These are phyloP conservation scores for Sminthurinus aureus DNA, from an alignment of 2,888 invertebrate species.

Conservation along the genomic window DNA sequence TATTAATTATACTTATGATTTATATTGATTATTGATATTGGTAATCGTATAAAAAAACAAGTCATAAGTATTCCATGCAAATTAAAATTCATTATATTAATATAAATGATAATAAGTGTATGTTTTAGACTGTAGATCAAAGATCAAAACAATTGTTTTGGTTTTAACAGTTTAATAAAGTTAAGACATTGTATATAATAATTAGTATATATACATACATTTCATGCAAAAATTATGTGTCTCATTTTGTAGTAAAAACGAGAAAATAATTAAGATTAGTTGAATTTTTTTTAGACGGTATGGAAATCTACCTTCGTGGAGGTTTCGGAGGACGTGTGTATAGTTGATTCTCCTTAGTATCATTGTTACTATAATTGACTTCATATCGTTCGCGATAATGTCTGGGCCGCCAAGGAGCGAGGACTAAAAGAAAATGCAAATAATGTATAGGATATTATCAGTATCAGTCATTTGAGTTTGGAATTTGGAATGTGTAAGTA, in stretches of 20 bases:
- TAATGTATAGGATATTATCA: too few species aligned
- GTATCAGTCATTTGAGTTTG: too few species aligned
- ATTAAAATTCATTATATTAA: background rate
- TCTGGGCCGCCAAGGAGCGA: conserved; percentile 53
- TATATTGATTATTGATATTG: too few species aligned
- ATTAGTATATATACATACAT: background rate
- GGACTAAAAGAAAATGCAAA: conserved; percentile 20
- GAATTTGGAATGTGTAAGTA: too few species aligned
- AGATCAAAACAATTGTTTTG: background rate
- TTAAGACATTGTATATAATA: conserved; percentile 11
- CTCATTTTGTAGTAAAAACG: background rate
- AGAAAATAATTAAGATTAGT: background rate
- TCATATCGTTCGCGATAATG: conserved; percentile 50
- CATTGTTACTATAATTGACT: conserved; percentile 45
- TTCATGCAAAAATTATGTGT: background rate
- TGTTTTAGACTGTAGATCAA: background rate
- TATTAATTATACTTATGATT: too few species aligned
- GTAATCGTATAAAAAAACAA: background rate
- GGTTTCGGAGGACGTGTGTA: conserved; percentile 45
- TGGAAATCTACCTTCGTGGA: conserved; percentile 44
- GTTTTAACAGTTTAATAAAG: background rate
- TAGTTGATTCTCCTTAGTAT: conserved; percentile 32
- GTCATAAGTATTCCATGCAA: background rate
- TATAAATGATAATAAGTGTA: background rate
- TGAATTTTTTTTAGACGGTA: background rate